A percentile compares a stretch with the other conserved stretches of the same genome.
These are phyloP conservation scores for Tringa solitaria DNA, from an alignment of 2,113 vertebrate genomes.

Conservation along the genomic window DNA sequence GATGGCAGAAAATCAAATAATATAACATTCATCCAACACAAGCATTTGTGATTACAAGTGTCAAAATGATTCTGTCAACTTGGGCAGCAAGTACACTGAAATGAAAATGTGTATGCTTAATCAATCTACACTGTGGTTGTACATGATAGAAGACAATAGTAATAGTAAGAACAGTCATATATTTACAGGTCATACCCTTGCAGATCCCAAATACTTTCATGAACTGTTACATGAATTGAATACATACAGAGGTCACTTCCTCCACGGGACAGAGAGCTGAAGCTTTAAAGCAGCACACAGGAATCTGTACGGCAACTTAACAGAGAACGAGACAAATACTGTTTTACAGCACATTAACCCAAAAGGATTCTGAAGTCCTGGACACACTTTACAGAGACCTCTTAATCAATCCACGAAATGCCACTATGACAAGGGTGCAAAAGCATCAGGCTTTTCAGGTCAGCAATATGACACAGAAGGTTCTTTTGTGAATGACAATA, in stretches of 20 bases:
- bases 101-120: background rate
- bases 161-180: background rate
- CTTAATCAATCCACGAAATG: background rate
- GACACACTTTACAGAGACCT: background rate
- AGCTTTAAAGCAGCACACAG: background rate
- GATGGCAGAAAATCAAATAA: slow-evolving; percentile 20
- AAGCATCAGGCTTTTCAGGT: background rate
- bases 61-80: slow-evolving; percentile 5
- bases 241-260: background rate
- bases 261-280: background rate
- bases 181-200: background rate
- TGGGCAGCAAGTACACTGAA: background rate
- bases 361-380: background rate
- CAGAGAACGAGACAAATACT: background rate
- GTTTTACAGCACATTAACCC: background rate
- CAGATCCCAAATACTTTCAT: background rate
- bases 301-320: background rate
- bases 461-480: background rate
- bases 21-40: slow-evolving; percentile 9
- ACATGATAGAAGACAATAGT: background rate
- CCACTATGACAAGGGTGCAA: background rate
- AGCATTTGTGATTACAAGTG: background rate
- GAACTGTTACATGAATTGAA: background rate
- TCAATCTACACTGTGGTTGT: background rate
- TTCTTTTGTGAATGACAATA: background rate